These are phyloP conservation scores for Jordanella pulchra DNA, from an alignment of 2,797 vertebrate genomes.

Conservation along the genomic window DNA sequence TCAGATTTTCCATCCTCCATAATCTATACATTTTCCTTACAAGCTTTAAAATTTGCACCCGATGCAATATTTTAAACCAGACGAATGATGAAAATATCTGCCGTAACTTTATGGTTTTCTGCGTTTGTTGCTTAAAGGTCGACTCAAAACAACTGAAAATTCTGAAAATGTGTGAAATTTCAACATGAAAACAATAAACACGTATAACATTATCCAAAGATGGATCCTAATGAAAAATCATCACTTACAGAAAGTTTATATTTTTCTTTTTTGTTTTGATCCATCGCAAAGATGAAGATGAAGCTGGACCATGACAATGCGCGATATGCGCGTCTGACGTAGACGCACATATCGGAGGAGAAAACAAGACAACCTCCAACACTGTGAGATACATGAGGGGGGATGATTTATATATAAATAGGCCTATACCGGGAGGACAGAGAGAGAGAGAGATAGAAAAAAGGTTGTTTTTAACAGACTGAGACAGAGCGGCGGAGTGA, in stretches of 20 bases:
- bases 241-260: not conserved
- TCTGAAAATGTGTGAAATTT: not conserved
- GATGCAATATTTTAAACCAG: not conserved
- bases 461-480: slow-evolving; percentile 47
- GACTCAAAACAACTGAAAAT: not conserved
- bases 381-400: slow-evolving; percentile 25
- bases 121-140: not conserved
- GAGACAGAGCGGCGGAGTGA: slow-evolving; percentile 38
- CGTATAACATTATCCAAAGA: slow-evolving; percentile 32
- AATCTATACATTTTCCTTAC: not conserved
- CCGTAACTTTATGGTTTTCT: not conserved
- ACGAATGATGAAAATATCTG: not conserved
- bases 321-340: slow-evolving; percentile 73
- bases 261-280: not conserved
- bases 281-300: slow-evolving; percentile 45
- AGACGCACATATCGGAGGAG: slow-evolving; percentile 63
- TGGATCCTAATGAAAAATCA: slow-evolving; percentile 7
- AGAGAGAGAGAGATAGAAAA: slow-evolving; percentile 39
- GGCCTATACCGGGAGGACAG: slow-evolving; percentile 11
- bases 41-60: not conserved
- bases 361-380: slow-evolving; percentile 66
- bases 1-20: not conserved
- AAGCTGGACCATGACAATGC: slow-evolving; percentile 71
- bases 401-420: slow-evolving; percentile 2
- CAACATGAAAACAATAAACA: too few relatives aligned